phyloP scores from a whole-genome alignment of 2,113 vertebrate species.

The Melozone crissalis region DNA sequence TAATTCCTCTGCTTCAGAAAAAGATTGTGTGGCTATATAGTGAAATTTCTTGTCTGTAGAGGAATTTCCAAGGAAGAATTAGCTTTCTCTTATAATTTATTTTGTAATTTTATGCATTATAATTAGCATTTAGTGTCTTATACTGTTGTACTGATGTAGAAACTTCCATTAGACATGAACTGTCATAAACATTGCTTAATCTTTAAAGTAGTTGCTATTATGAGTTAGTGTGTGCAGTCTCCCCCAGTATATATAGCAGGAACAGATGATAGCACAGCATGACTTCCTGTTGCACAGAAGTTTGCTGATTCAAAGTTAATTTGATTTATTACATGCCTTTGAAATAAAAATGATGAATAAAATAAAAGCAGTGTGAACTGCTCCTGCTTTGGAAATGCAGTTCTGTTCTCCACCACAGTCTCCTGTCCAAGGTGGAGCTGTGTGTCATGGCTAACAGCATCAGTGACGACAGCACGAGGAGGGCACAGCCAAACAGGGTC shows the following conservation, averaged over 20 bases:
- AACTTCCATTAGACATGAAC: neutral
- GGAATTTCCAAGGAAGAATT: neutral
- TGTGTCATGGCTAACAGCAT: neutral
- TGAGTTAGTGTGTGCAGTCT: constrained; percentile 25
- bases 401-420: neutral
- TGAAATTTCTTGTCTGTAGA: neutral
- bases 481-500: neutral
- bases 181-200: neutral
- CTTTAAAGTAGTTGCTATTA: neutral
- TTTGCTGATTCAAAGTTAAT: constrained; percentile 70
- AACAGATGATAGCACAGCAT: constrained; percentile 78
- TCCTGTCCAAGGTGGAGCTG: neutral
- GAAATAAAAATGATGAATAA: constrained; percentile 47
- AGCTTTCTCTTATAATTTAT: neutral
- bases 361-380: constrained; percentile 16
- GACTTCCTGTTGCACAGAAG: constrained; percentile 59
- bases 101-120: neutral
- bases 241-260: neutral
- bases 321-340: constrained; percentile 54
- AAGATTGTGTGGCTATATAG: neutral
- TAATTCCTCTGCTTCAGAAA: neutral
- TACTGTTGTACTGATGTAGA: neutral
- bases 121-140: neutral
- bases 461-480: neutral
- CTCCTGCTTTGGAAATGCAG: neutral